These are phyloP conservation scores for Episyrphus balteatus DNA, from an alignment of 1,140 invertebrate genomes.

Conservation along the genomic window DNA sequence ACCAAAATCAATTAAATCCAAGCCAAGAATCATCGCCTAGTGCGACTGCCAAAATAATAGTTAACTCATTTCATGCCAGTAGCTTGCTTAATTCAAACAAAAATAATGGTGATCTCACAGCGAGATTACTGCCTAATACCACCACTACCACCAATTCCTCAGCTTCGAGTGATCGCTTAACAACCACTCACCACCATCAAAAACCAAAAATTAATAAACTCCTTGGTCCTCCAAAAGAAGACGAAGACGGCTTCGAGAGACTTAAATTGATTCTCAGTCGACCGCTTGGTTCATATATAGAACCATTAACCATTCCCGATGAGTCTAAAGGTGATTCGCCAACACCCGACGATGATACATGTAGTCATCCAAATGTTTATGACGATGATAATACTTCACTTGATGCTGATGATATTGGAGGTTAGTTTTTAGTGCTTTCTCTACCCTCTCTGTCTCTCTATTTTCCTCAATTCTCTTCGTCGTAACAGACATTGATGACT, in stretches of 20 bases:
- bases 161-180: no score
- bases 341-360: no score
- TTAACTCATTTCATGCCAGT: slow-evolving; percentile 34
- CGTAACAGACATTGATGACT: slow-evolving; percentile 24
- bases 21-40: slow-evolving; percentile 5
- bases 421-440: not conserved
- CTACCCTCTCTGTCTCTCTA: not conserved
- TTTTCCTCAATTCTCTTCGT: slow-evolving; percentile 1
- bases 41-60: slow-evolving; percentile 24
- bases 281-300: no score
- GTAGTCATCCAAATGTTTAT: no score
- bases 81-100: slow-evolving; percentile 22
- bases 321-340: no score
- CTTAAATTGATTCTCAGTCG: no score
- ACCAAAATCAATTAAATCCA: not conserved
- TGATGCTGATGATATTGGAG: not conserved
- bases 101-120: slow-evolving; percentile 21
- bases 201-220: no score
- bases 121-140: slow-evolving; percentile 24
- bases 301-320: no score
- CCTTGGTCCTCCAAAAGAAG: no score
- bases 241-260: no score
- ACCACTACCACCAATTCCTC: slow-evolving; percentile 20
- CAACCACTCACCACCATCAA: no score
- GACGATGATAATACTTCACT: no score